Evolutionary conservation across 2,113 vertebrate genomes (phyloP).

Genomic region (Gymnorhina tibicen): DNA sequence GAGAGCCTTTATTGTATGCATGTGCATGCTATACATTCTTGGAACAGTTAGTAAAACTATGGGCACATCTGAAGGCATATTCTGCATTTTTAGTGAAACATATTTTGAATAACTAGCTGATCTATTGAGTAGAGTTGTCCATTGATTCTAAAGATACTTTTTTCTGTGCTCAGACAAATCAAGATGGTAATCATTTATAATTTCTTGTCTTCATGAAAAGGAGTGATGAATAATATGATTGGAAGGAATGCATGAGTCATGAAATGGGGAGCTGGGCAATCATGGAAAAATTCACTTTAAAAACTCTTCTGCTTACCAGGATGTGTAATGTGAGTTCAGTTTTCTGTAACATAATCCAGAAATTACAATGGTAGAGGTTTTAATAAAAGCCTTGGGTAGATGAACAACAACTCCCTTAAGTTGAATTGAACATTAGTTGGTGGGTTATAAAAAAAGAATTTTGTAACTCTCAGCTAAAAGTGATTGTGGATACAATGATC

Average conservation of each 20-base stretch:
- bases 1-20: neutral
- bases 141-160: constrained; percentile 51
- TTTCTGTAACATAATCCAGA: constrained; percentile 11
- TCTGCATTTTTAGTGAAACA: constrained; percentile 5
- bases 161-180: constrained; percentile 40
- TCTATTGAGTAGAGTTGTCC: constrained; percentile 36
- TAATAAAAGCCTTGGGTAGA: neutral
- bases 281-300: constrained; percentile 31
- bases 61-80: neutral
- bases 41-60: neutral
- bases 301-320: constrained; percentile 9
- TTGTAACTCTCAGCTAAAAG: neutral
- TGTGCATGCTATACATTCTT: neutral
- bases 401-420: neutral
- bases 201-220: constrained; percentile 55
- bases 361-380: neutral
- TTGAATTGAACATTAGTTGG: neutral
- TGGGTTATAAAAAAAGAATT: neutral
- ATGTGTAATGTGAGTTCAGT: neutral
- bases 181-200: constrained; percentile 58
- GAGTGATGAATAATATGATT: constrained; percentile 58
- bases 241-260: constrained; percentile 53
- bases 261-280: constrained; percentile 49
- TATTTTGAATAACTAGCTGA: constrained; percentile 36
- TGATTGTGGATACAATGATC: neutral